phyloP scores from a whole-genome alignment of 2,797 vertebrate species.

The Protosalanx chinensis region DNA sequence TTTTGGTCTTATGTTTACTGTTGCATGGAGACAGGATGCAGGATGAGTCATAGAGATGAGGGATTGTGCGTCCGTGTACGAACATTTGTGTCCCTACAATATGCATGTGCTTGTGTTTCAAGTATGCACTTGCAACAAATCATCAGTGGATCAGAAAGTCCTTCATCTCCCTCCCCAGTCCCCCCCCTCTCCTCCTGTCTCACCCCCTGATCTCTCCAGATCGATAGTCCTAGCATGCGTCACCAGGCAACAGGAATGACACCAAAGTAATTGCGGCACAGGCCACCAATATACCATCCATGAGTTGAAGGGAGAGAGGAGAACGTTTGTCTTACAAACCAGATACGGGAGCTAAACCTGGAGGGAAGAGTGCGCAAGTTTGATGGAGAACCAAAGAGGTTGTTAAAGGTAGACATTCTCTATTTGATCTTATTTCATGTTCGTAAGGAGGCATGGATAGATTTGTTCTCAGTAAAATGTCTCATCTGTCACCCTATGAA shows the following conservation, averaged over 20 bases:
- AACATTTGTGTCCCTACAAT: not conserved
- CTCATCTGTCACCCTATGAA: constrained; percentile 39
- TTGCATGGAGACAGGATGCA: constrained; percentile 1
- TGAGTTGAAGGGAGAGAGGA: constrained; percentile 12
- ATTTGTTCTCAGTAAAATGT: constrained; percentile 14
- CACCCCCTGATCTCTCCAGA: constrained; percentile 54
- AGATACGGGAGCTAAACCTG: too few relatives aligned
- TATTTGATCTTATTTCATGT: too few relatives aligned
- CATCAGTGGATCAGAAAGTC: constrained; percentile 32
- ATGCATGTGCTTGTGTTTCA: not conserved
- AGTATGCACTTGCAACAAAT: constrained; percentile 7
- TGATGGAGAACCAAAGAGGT: not conserved
- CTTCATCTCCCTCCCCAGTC: constrained; percentile 55
- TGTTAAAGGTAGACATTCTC: constrained; percentile 7
- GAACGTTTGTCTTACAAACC: not conserved
- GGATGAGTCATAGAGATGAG: not conserved
- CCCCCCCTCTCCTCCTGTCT: constrained; percentile 23
- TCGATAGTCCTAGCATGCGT: constrained; percentile 62
- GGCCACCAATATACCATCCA: constrained; percentile 24
- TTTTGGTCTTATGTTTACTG: not conserved
- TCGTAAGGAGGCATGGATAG: not conserved
- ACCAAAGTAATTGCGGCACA: constrained; percentile 46
- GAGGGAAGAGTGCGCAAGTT: constrained; percentile 11
- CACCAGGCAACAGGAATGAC: constrained; percentile 68
- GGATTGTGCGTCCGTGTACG: not conserved